Base-by-base conservation (phyloP, 2,888 invertebrate genomes). In the Limnephilus marmoratus region DNA sequence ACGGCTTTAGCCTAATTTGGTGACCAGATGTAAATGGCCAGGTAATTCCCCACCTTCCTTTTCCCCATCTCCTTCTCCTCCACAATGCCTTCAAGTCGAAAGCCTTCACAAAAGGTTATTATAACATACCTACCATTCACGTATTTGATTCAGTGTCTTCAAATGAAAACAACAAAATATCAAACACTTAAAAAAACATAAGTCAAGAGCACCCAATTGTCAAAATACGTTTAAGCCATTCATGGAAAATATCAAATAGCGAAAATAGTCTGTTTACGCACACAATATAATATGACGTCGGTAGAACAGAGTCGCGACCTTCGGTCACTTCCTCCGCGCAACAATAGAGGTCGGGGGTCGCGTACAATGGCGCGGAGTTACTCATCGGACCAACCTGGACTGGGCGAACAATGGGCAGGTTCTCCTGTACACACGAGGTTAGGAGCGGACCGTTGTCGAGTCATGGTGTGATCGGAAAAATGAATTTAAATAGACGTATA, bases 321-420 rank as follows among this genome's bases (percentile, higher is more conserved):
- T 85, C 90, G 82, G 92, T 53, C 85, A 93, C 90, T 93, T 93
- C 93, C 93, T 93, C 90, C 85, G 82, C 31, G n/a, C 82, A 93
- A 93, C 93, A 93, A 93, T 93, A 85, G 49, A 85, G 93, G 93
- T 91, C 93, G 87, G 87, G 53, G 93, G 93, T 92, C 91, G 49
- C 81, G 85, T 90, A 92, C 92, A 92, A 92, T 92, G 81, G 85
- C 15, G 92, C 81, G 80, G 45, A 91, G 91, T 90, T 92, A 92
- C 82, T 92, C 92, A 92, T 85, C 82, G 82, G 80, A 5, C 45
- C 80, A 80, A 81, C 34, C 88, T n/a, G 88, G 53, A 31, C 45
- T 31, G 80, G 37, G 15, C 18, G 24, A 89, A 90, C 90, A 90
- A 90, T 90, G 90, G 90, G 7, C 90, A 90, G 90, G 90, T 90